These are phyloP conservation scores for Anguilla marmorata DNA, from an alignment of 2,797 vertebrate genomes.

Conservation along the genomic window DNA sequence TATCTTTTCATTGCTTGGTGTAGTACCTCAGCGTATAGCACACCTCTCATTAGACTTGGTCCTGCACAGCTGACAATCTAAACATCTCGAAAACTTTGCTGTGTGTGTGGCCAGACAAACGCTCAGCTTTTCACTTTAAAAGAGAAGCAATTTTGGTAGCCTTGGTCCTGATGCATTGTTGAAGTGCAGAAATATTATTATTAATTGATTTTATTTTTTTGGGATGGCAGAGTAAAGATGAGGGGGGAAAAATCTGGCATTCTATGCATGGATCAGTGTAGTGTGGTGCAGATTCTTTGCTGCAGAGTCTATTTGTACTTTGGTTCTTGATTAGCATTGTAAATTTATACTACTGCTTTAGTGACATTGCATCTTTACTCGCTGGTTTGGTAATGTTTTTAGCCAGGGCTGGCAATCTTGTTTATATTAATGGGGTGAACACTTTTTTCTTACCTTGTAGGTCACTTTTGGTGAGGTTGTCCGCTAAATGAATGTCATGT, in stretches of 20 bases:
- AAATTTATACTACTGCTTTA: background rate
- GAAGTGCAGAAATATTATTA: background rate
- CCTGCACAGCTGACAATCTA: background rate
- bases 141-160: background rate
- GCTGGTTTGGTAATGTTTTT: background rate
- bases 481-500: background rate
- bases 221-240: background rate
- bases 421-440: background rate
- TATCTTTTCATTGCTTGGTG: background rate
- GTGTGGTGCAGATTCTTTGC: background rate
- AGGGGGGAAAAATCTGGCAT: background rate
- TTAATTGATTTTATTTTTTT: background rate
- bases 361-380: background rate
- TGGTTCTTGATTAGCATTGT: no score
- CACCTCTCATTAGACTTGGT: background rate
- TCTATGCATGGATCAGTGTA: background rate
- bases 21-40: background rate
- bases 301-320: background rate
- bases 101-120: background rate
- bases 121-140: background rate
- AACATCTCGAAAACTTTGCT: background rate
- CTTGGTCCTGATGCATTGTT: background rate
- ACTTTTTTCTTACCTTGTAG: background rate
- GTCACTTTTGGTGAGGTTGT: background rate
- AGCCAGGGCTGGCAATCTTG: background rate